Conservation (phyloP, 2,888 invertebrate species). For the Chironomus riparius region DNA sequence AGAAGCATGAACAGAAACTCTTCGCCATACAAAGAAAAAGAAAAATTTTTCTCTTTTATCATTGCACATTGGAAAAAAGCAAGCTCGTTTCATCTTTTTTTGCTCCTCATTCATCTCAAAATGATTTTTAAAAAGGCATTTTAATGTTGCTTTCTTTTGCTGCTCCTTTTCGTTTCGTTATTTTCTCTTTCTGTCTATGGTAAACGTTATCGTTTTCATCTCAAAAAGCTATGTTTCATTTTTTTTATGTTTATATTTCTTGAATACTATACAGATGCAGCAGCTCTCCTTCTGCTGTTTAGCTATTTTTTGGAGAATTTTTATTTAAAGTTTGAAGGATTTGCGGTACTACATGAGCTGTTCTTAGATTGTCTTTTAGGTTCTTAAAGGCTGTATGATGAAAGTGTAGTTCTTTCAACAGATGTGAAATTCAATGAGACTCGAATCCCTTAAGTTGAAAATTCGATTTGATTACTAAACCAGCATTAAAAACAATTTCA, state of each 20-base stretch:
- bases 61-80: background rate
- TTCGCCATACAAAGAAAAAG: background rate
- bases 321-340: background rate
- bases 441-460: too few species aligned
- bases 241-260: background rate
- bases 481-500: too few species aligned
- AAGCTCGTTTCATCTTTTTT: background rate
- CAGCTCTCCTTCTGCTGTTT: background rate
- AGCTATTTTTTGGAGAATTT: background rate
- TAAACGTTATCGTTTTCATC: background rate
- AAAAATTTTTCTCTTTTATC: too few species aligned
- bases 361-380: too few species aligned
- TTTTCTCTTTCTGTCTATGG: background rate
- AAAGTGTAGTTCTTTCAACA: too few species aligned
- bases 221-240: background rate
- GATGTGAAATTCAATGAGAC: too few species aligned
- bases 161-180: background rate
- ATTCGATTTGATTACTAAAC: too few species aligned
- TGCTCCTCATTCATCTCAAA: background rate
- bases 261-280: background rate
- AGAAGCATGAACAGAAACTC: background rate
- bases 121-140: background rate
- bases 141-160: background rate
- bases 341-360: too few species aligned
- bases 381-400: background rate